These are phyloP conservation scores for Drosophila pallidifrons DNA, from an alignment of 1,140 invertebrate species.

Conservation along the genomic window DNA sequence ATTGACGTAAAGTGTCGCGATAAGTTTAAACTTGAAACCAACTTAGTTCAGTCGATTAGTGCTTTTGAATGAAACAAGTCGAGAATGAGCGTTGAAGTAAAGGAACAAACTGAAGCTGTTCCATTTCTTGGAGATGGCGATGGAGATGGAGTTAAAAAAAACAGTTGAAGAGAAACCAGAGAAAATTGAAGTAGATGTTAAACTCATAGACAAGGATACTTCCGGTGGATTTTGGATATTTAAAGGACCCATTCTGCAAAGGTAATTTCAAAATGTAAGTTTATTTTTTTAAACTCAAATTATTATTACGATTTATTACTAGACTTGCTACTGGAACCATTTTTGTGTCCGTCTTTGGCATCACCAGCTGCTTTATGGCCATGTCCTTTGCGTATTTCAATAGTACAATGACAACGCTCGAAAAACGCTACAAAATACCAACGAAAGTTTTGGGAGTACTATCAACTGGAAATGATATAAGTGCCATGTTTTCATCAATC, in stretches of 20 bases:
- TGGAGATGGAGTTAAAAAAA: background rate
- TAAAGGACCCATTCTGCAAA: conserved; percentile 86
- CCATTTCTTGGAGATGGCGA: conserved; percentile 24
- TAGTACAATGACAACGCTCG: conserved; percentile 91
- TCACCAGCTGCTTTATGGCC: conserved; percentile 89
- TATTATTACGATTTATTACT: background rate
- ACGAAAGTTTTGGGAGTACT: conserved; percentile 90
- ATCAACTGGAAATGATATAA: conserved; percentile 88
- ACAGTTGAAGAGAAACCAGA: background rate
- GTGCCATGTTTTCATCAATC: conserved; percentile 61
- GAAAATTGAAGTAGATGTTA: background rate
- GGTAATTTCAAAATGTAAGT: conserved; percentile 11
- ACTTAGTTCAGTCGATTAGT: conserved; percentile 23
- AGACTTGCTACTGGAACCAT: conserved; percentile 90
- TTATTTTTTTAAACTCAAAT: background rate
- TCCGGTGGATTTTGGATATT: conserved; percentile 88
- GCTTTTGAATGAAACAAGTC: conserved; percentile 6
- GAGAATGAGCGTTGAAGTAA: conserved; percentile 20
- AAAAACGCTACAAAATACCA: conserved; percentile 92
- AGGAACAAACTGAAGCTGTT: conserved; percentile 23
- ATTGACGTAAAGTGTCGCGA: conserved; percentile 28
- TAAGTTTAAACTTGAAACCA: conserved; percentile 10
- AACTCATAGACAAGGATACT: conserved; percentile 85
- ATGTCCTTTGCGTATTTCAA: conserved; percentile 91
- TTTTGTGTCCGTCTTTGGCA: conserved; percentile 90